Base-by-base conservation (phyloP, 2,797 vertebrate genomes). In the Xerus rutilus region DNA sequence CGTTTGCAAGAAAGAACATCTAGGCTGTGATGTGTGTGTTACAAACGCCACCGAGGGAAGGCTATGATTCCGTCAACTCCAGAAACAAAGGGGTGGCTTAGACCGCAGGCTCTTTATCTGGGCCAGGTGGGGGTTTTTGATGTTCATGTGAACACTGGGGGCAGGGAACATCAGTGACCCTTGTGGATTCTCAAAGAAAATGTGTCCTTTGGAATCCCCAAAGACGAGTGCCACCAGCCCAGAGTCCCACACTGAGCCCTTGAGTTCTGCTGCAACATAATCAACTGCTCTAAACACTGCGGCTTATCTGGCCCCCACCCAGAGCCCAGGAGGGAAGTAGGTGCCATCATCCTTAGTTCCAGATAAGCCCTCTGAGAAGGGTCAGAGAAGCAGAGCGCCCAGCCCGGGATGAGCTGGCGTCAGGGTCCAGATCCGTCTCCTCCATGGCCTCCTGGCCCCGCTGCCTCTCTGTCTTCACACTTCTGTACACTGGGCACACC, bases 351-450 rank as follows among this genome's bases (percentile, higher is more conserved):
- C 7, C 57, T 15, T 13, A 10, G 35, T n/a, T 67, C 57, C 32
- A 25, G 0, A 5, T 43, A 14, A 3, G 0, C 4, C 23, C 54
- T 30, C 45, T 11, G 49, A 52, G 43, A 32, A 67, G 65, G 11
- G 65, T 17, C 65, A 10, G 30, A 32, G 65, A 15, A 67, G 32
- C 32, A 9, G 30, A 69, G 35, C 1, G 8, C 5, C 11, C 7
- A 14, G 32, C 10, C 7, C 12, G 0, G 0, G 45, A 47, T 1
- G 32, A 21, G 47, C 1, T 9, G 47, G 21, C 21, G 0, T 1
- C 30, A 13, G 4, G 0, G 9, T 59, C 67, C 54, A 15, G 0
- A 28, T 52, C 49, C 13, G 47, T 17, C 89, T 3, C 15, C 8
- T 23, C 57, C 57, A 23, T 2, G 57, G 57, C 57, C 57, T 23